These are phyloP conservation scores for Linnaemya vulpina DNA, from an alignment of 2,888 invertebrate species.

Conservation along the genomic window DNA sequence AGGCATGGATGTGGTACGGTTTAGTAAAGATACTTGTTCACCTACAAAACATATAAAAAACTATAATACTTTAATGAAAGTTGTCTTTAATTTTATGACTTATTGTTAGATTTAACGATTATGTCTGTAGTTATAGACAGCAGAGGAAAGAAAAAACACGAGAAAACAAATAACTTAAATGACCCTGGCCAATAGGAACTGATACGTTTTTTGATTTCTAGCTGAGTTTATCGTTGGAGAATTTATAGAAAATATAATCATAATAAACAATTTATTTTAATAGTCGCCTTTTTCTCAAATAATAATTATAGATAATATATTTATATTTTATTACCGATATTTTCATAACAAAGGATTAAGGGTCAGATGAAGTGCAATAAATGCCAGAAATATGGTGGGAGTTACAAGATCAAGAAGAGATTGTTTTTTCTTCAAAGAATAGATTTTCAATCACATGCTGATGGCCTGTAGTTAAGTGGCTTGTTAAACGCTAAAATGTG, in stretches of 20 bases:
- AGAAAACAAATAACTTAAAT: conserved; percentile 12
- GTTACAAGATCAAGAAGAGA: conserved; percentile 1
- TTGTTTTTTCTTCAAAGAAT: neutral
- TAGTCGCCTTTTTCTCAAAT: conserved; percentile 26
- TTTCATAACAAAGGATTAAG: conserved; percentile 50
- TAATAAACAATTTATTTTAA: conserved; percentile 56
- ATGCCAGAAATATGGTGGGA: conserved; percentile 16
- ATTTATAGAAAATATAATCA: conserved; percentile 32
- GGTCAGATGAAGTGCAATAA: conserved; percentile 15
- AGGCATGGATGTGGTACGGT: conserved; percentile 15
- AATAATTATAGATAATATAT: conserved; percentile 39
- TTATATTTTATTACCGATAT: conserved; percentile 23
- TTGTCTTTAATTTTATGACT: conserved; percentile 57
- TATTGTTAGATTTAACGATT: conserved; percentile 49
- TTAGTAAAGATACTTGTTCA: conserved; percentile 57
- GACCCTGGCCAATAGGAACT: conserved; percentile 68
- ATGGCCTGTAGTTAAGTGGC: neutral
- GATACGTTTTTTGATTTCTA: conserved; percentile 6
- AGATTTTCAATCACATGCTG: neutral
- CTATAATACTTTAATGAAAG: conserved; percentile 64
- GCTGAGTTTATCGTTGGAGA: conserved; percentile 39
- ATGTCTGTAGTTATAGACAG: conserved; percentile 15
- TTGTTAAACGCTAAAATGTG: neutral
- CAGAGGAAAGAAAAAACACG: neutral
- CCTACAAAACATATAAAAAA: conserved; percentile 42